Evolutionary conservation across 2,113 vertebrate species (phyloP).

Genomic region (Rhinichthys klamathensis): DNA sequence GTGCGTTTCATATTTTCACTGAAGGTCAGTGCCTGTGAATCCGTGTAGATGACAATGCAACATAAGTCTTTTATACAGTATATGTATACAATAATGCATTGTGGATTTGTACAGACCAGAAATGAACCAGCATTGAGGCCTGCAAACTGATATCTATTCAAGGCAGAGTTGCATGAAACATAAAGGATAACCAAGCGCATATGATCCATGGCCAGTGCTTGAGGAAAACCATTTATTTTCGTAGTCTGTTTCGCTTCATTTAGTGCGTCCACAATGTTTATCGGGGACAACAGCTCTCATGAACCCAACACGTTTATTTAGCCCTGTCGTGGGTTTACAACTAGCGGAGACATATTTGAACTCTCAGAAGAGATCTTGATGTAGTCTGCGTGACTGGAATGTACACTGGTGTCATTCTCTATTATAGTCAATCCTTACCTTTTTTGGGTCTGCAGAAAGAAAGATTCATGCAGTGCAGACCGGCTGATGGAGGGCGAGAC

Average conservation of each 20-base stretch:
- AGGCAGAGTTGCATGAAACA: not conserved
- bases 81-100: not conserved
- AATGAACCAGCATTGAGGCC: not conserved
- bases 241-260: not conserved
- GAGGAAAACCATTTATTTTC: not conserved
- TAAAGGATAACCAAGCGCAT: not conserved
- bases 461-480: not conserved
- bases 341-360: not conserved
- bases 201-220: not conserved
- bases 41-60: not conserved
- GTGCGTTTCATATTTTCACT: not conserved
- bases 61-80: not conserved
- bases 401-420: not conserved
- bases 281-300: not conserved
- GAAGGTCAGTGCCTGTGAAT: constrained; percentile 4
- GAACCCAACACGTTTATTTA: not conserved
- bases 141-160: not conserved
- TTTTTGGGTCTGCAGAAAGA: constrained; percentile 15
- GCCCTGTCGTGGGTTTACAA: not conserved
- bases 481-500: not conserved
- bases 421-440: constrained; percentile 3
- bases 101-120: not conserved
- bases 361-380: constrained; percentile 26
- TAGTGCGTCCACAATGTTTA: not conserved
- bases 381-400: not conserved